Evolutionary conservation across 2,888 invertebrate genomes (phyloP), one percentile per base, ranked within the genome.

Genomic region (Drosophila affinis): DNA sequence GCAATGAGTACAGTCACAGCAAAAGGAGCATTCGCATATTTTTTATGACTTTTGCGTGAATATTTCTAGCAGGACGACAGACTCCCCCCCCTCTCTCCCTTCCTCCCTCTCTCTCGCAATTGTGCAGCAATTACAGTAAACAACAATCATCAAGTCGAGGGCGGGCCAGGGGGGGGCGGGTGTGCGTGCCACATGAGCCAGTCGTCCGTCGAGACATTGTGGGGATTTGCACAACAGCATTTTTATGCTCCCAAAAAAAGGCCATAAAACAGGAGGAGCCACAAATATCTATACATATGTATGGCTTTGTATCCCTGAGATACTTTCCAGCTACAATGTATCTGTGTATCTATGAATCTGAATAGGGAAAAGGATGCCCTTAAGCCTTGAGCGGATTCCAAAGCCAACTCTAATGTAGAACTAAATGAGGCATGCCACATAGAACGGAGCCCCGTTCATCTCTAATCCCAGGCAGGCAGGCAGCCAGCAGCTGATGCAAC

Each of bases 21-120:
- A 62, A 62, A 57, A 29, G 64, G 52, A 58, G 55, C 64, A 81
- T 70, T 81, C 84, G 78, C 84, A 85, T 79, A 84, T 87, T 75
- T 83, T 83, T 84, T 81, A 85, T 81, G 85, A 58, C 75, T 76
- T 87, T 79, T 85, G 85, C 83, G 87, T 81, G 87, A 59, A 74
- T 74, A 62, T 62, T 74, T 47, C 39, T 34, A 55, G 55, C 55
- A 45, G 39, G 24, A 24, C 24, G 24, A 24, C 24, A 5, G 39
- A 39, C 39, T n/a, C 7, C 39, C n/a, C 7, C 39, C 6, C 2
- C 39, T 0, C 6, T 1, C 39, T 6, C 34, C 0, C 34, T 0
- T 9, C 0, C 3, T 12, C 32, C 0, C 12, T 1, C 10, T 4
- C 32, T 3, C 10, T 10, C 57, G 71, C 84, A 81, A 84, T 81